Evolutionary conservation across 2,888 invertebrate species (phyloP).

Genomic region (Lydus trimaculatus): DNA sequence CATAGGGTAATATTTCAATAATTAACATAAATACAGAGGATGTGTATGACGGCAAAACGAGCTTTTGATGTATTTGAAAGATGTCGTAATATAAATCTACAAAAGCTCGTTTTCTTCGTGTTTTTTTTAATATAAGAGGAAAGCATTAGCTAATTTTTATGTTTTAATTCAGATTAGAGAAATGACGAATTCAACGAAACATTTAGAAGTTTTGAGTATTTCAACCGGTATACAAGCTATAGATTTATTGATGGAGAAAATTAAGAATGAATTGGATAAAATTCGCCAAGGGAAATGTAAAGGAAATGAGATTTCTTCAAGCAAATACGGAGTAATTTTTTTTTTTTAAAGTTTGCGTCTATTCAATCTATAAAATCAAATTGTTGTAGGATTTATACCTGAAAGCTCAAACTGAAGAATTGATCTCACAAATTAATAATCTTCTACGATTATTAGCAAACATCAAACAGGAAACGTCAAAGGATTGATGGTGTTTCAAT

Average conservation of each 20-base stretch:
- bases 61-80: no score
- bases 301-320: not conserved
- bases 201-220: slow-evolving; percentile 49
- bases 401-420: slow-evolving; percentile 48
- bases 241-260: slow-evolving; percentile 51
- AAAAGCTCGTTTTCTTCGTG: not conserved
- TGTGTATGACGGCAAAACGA: no score
- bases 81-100: no score
- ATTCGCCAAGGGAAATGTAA: slow-evolving; percentile 17
- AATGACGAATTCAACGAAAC: slow-evolving; percentile 31
- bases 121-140: no score
- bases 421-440: slow-evolving; percentile 49
- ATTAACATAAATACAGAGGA: no score
- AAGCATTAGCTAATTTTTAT: no score
- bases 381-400: slow-evolving; percentile 45
- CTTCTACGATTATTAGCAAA: slow-evolving; percentile 44
- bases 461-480: slow-evolving; percentile 8
- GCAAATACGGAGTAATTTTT: not conserved
- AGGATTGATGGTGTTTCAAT: not conserved
- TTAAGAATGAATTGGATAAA: slow-evolving; percentile 50
- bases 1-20: slow-evolving; percentile 32
- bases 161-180: slow-evolving; percentile 33
- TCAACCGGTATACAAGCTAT: slow-evolving; percentile 49
- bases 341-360: not conserved
- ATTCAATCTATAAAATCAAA: not conserved